These are phyloP conservation scores for Bimastos eiseni DNA, from an alignment of 2,888 invertebrate species.

Conservation along the genomic window DNA sequence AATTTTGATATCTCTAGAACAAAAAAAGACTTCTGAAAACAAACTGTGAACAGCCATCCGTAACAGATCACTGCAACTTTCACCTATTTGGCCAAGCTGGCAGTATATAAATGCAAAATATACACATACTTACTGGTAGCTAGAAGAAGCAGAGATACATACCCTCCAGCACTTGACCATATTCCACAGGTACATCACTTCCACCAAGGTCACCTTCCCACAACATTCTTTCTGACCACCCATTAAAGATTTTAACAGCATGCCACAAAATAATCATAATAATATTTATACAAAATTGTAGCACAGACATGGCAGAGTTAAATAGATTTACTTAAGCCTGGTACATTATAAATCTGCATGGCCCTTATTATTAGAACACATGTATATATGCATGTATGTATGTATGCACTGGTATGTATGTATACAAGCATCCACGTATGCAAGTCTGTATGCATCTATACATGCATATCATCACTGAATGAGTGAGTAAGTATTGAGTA, in stretches of 20 bases:
- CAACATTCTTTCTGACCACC: constrained; percentile 66
- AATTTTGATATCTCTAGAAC: too few species aligned
- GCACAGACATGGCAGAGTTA: background rate
- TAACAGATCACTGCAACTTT: background rate
- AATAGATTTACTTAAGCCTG: background rate
- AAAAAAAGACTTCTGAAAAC: background rate
- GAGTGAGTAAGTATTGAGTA: too few species aligned
- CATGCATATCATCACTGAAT: too few species aligned
- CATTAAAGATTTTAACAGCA: background rate
- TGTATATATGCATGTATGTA: too few species aligned
- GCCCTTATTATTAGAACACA: background rate
- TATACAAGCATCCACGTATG: too few species aligned
- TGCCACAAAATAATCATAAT: too few species aligned
- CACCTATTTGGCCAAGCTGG: background rate
- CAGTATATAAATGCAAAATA: background rate
- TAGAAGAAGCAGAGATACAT: constrained; percentile 37
- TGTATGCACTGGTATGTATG: too few species aligned
- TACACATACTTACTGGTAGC: background rate
- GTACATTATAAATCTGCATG: background rate
- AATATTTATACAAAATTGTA: too few species aligned
- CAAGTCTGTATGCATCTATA: too few species aligned
- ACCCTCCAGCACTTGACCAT: constrained; percentile 87
- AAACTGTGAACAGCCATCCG: background rate
- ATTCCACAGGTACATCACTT: constrained; percentile 82
- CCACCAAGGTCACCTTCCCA: constrained; percentile 86